Evolutionary conservation across 1,140 invertebrate species (phyloP).

Genomic region (Eumeta japonica): DNA sequence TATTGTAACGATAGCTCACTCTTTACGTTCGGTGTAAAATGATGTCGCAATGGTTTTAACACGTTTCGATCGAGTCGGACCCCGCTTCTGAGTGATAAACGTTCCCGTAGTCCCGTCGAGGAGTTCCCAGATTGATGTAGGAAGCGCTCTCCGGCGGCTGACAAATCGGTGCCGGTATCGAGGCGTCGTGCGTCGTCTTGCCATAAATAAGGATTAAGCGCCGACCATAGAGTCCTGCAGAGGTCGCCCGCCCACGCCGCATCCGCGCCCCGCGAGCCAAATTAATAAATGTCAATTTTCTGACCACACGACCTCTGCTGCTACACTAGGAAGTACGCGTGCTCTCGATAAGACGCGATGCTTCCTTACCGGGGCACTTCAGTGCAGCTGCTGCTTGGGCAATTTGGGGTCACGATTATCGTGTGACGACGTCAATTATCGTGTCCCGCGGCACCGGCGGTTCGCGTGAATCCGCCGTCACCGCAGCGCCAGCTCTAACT

Average conservation of each 20-base stretch:
- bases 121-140: slow-evolving; percentile 49
- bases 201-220: slow-evolving; percentile 52
- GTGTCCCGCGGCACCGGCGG: slow-evolving; percentile 26
- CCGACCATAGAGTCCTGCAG: slow-evolving; percentile 44
- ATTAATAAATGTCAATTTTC: no score
- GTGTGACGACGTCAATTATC: slow-evolving; percentile 33
- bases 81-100: slow-evolving; percentile 9
- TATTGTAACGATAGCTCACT: slow-evolving; percentile 24
- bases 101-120: slow-evolving; percentile 21
- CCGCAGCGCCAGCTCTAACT: slow-evolving; percentile 38
- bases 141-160: slow-evolving; percentile 26
- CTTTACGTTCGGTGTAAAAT: slow-evolving; percentile 20
- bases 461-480: slow-evolving; percentile 30
- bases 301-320: no score
- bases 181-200: slow-evolving; percentile 47
- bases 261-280: no score
- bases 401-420: no score
- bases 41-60: slow-evolving; percentile 5
- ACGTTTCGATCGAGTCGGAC: neutral
- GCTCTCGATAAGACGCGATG: no score
- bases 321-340: no score
- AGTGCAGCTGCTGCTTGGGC: no score
- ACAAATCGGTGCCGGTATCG: slow-evolving; percentile 45
- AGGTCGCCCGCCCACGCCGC: no score
- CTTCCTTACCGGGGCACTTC: no score